Conservation (phyloP, 1,140 invertebrate species). For the Araneus ventricosus region DNA sequence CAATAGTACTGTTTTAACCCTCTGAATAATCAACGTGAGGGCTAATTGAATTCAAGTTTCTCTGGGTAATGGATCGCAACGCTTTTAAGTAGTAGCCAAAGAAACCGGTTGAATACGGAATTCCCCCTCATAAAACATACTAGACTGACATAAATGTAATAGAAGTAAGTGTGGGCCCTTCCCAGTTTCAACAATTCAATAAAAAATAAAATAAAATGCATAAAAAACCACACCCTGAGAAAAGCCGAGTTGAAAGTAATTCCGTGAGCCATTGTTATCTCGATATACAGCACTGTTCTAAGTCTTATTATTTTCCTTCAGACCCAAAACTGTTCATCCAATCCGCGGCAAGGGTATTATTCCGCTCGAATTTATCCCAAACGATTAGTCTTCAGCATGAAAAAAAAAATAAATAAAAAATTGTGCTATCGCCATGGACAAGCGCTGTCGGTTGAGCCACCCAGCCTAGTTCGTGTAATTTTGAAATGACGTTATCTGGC, state of each 20-base stretch:
- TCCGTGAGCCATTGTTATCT: not conserved
- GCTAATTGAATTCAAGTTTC: not conserved
- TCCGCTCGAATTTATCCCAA: not conserved
- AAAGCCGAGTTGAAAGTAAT: not conserved
- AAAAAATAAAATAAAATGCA: not conserved
- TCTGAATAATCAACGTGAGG: not conserved
- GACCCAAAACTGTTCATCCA: not conserved
- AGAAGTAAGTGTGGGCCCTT: not conserved
- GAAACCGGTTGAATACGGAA: constrained; percentile 17
- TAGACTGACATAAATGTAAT: not conserved
- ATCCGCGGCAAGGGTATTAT: not conserved
- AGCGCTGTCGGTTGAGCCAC: constrained; percentile 9
- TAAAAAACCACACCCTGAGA: constrained; percentile 25
- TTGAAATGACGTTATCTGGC: constrained; percentile 29
- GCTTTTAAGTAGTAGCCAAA: not conserved
- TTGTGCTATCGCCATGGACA: not conserved
- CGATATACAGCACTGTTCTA: not conserved
- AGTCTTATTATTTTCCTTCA: constrained; percentile 11
- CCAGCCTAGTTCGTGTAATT: not conserved
- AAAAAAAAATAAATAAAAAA: not conserved
- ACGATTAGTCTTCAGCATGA: not conserved
- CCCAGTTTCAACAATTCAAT: constrained; percentile 14
- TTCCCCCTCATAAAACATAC: constrained; percentile 8
- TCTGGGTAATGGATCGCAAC: not conserved
- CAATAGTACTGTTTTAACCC: not conserved